Evolutionary conservation across 2,113 vertebrate species (phyloP), one percentile per base, ranked within the genome.

Genomic region (Sander lucioperca): DNA sequence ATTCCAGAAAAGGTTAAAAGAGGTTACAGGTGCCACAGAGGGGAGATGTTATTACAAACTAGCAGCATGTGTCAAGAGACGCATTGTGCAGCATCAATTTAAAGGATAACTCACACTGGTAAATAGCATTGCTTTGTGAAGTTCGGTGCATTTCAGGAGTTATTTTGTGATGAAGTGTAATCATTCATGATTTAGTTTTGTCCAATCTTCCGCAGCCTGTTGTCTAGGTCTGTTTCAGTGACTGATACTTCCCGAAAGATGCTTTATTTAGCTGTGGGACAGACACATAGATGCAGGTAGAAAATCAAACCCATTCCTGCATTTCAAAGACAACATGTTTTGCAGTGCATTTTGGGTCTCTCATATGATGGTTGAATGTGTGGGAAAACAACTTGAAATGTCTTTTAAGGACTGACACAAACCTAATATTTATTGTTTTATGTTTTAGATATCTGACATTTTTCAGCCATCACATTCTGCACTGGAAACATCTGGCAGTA

Each of bases 21-120:
- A 82, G 82, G 78, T 86, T 80, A 86, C 89, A 91, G 83, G 84
- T 91, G 89, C 48, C 64, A 76, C 48, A 80, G 74, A 66, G 73
- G 68, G 27, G 23, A 58, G 80, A 36, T 67, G 4, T 33, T 58
- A 39, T 61, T 71, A 57, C 47, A 12, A 64, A 56, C 47, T n/a
- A 45, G 45, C 25, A n/a, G 36, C 25, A 0, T 3, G n/a, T 11
- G 30, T 73, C 54, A 64, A 43, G 23, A 45, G 67, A 53, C 13
- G 10, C 73, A 13, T 2, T 57, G 18, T 53, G 69, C 50, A 33
- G 3, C 61, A 70, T 79, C 13, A 39, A 19, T 76, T 43, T 69
- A 51, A 61, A 69, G 0, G 6, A 50, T 53, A 39, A 62, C 39
- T 71, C 50, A n/a, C 15, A 12, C 18, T 19, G 13, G 6, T 15